Conservation (phyloP, 2,797 vertebrate species). For the Pteronotus mesoamericanus region DNA sequence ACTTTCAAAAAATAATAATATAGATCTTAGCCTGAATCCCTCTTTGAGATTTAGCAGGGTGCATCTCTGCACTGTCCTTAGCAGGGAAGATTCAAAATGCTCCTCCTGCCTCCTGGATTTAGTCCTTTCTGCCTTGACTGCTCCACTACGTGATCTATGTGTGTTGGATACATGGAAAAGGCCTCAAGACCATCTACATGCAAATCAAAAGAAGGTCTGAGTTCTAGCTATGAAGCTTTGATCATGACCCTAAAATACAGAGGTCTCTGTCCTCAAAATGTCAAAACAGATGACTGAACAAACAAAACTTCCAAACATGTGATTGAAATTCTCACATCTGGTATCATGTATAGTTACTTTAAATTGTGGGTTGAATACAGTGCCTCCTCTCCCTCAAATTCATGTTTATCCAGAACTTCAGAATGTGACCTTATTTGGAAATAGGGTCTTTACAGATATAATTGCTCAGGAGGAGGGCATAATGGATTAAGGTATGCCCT, state of each 20-base stretch:
- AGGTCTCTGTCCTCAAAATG: background rate
- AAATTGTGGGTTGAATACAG: background rate
- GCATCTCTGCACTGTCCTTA: background rate
- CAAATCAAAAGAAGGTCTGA: background rate
- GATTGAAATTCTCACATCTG: background rate
- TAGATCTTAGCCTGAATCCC: background rate
- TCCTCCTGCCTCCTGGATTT: background rate
- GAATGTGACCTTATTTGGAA: background rate
- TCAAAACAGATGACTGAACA: background rate
- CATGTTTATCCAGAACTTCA: background rate
- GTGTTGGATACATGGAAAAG: background rate
- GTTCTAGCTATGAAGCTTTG: background rate
- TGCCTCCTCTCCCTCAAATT: background rate
- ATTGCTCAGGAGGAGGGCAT: background rate
- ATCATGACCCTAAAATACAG: background rate
- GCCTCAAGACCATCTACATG: background rate
- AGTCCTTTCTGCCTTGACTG: background rate
- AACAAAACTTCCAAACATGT: background rate
- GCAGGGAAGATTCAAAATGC: background rate
- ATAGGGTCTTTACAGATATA: background rate
- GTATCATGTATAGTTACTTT: background rate
- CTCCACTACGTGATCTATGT: background rate
- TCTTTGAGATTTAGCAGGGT: background rate
- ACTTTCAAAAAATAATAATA: background rate
- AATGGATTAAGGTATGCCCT: background rate